Conservation (phyloP, 2,113 vertebrate genomes). For the Podilymbus podiceps region DNA sequence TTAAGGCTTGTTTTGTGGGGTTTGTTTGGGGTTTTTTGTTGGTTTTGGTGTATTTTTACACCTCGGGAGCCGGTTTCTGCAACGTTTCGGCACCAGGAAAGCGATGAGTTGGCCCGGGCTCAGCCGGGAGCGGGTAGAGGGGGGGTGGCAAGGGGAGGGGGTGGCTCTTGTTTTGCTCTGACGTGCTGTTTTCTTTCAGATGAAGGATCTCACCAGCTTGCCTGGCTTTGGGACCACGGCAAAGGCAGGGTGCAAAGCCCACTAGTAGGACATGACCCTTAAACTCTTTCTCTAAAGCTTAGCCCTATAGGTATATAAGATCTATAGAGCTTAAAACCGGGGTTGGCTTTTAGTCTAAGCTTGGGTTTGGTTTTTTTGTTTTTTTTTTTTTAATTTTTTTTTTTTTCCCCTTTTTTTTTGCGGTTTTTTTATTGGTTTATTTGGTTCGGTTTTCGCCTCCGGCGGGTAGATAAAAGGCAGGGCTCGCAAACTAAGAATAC, state of each 20-base stretch:
- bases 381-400: background rate
- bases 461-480: background rate
- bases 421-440: background rate
- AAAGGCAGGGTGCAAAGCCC: slow-evolving; percentile 87
- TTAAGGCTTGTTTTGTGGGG: no score
- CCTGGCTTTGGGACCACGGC: slow-evolving; percentile 85
- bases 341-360: slow-evolving; percentile 43
- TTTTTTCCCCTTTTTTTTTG: no score
- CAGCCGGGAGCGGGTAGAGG: background rate
- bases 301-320: slow-evolving; percentile 68
- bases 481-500: background rate
- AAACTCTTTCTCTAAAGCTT: slow-evolving; percentile 73
- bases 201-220: slow-evolving; percentile 85
- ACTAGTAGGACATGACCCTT: slow-evolving; percentile 79
- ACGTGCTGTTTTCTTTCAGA: slow-evolving; percentile 90
- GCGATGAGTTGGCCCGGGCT: background rate
- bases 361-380: background rate
- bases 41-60: background rate
- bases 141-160: background rate
- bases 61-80: background rate
- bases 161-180: slow-evolving; percentile 83
- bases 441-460: background rate
- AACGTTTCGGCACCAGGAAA: fast-evolving
- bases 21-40: no score
- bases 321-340: slow-evolving; percentile 31